Evolutionary conservation across 2,888 invertebrate genomes (phyloP).

Genomic region (Latheticus oryzae): DNA sequence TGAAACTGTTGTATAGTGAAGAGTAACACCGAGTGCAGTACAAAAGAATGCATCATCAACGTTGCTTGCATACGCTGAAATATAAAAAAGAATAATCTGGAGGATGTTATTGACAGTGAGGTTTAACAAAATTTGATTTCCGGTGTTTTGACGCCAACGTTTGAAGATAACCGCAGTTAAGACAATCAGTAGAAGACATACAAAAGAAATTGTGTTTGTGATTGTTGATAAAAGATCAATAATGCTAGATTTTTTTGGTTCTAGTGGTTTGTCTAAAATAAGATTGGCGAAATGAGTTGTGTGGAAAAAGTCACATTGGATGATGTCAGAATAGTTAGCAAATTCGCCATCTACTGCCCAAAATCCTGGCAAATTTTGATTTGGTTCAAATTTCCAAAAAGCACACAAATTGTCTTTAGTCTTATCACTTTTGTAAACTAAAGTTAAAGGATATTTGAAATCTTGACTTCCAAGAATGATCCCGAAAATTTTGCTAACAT

Average conservation of each 20-base stretch:
- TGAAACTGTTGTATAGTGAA: slow-evolving; percentile 75
- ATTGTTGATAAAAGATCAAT: background rate
- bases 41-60: slow-evolving; percentile 65
- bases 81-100: slow-evolving; percentile 60
- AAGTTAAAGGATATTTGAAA: slow-evolving; percentile 19
- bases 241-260: slow-evolving; percentile 47
- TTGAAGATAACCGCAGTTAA: slow-evolving; percentile 70
- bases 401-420: background rate
- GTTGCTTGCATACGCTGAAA: slow-evolving; percentile 40
- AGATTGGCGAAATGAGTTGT: background rate
- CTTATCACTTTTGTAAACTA: slow-evolving; percentile 1
- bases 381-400: slow-evolving; percentile 11
- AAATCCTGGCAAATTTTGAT: slow-evolving; percentile 3
- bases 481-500: slow-evolving; percentile 7
- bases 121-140: slow-evolving; percentile 60
- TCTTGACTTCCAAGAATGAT: slow-evolving; percentile 6
- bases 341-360: slow-evolving; percentile 12
- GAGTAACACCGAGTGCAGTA: slow-evolving; percentile 69
- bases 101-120: slow-evolving; percentile 56
- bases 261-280: slow-evolving; percentile 60
- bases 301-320: background rate
- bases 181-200: slow-evolving; percentile 67
- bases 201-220: slow-evolving; percentile 62
- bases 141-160: slow-evolving; percentile 69
- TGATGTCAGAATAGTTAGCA: no score